A percentile compares a stretch with the other conserved stretches of the same genome.
These are phyloP conservation scores for Ceratothoa steindachneri DNA, from an alignment of 2,888 invertebrate species.

Conservation along the genomic window DNA sequence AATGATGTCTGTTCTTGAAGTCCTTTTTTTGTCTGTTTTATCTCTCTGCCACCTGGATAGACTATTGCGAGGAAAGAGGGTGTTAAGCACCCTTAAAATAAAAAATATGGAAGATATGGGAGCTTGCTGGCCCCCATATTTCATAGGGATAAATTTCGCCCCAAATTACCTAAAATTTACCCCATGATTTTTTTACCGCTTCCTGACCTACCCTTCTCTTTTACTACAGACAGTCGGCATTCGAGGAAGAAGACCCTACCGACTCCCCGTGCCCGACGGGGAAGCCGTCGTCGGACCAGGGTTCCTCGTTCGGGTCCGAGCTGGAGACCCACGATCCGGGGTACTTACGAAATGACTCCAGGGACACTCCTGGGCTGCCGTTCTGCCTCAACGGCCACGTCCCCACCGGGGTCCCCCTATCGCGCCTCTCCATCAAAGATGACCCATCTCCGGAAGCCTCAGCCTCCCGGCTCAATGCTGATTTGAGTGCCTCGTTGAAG, in stretches of 20 bases:
- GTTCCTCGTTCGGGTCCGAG: not conserved
- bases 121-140: too few relatives aligned
- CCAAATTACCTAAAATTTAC: too few relatives aligned
- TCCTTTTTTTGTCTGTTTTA: too few relatives aligned
- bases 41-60: too few relatives aligned
- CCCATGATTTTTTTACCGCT: too few relatives aligned
- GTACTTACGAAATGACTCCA: constrained; percentile 40
- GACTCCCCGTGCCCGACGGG: not conserved
- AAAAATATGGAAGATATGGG: too few relatives aligned
- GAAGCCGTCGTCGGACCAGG: not conserved
- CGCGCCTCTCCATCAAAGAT: not conserved
- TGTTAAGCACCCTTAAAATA: too few relatives aligned
- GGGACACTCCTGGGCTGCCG: constrained; percentile 12
- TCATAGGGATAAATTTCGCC: too few relatives aligned
- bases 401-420: not conserved
- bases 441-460: not conserved
- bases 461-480: not conserved
- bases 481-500: not conserved
- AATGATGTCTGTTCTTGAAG: too few relatives aligned
- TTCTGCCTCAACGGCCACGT: not conserved
- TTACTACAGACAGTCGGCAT: not conserved
- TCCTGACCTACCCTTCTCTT: not conserved
- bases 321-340: constrained; percentile 21
- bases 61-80: too few relatives aligned
- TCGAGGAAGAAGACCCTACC: not conserved